Conservation (phyloP, 2,888 invertebrate species). For the Bimastos eiseni region DNA sequence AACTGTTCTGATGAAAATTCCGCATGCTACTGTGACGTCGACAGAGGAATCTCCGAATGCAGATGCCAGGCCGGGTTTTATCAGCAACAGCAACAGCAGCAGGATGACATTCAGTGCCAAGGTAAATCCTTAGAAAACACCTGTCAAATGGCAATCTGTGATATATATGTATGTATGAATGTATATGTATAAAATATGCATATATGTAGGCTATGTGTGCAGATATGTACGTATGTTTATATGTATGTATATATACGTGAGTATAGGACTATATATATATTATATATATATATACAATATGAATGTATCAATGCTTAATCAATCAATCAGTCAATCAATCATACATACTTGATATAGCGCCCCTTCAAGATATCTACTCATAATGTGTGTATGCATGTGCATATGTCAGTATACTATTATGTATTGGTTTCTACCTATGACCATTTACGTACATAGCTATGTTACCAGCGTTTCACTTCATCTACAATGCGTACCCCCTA, state of each 20-base stretch:
- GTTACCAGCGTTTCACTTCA: no score
- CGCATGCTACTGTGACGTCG: slow-evolving; percentile 37
- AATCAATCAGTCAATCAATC: no score
- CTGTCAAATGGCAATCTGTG: not conserved
- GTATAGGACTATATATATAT: not conserved
- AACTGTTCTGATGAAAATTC: not conserved
- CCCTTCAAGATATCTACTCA: no score
- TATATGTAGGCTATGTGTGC: no score
- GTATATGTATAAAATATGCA: no score
- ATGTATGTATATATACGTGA: not conserved
- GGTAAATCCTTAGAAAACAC: not conserved
- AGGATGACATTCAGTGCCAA: not conserved
- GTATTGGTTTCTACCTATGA: no score
- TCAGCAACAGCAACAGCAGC: not conserved
- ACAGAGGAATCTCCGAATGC: slow-evolving; percentile 33
- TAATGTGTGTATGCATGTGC: no score
- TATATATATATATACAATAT: not conserved
- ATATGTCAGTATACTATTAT: no score
- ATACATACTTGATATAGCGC: no score
- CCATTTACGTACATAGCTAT: no score
- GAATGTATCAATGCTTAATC: no score
- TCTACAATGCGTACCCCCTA: no score
- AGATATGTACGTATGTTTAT: slow-evolving; percentile 13
- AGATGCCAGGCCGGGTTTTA: slow-evolving; percentile 32
- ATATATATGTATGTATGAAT: slow-evolving; percentile 18